Percentiles rank a stretch among this genome's conserved stretches.
Evolutionary conservation across 2,113 vertebrate species (phyloP).

Genomic region (Fulmarus glacialis): DNA sequence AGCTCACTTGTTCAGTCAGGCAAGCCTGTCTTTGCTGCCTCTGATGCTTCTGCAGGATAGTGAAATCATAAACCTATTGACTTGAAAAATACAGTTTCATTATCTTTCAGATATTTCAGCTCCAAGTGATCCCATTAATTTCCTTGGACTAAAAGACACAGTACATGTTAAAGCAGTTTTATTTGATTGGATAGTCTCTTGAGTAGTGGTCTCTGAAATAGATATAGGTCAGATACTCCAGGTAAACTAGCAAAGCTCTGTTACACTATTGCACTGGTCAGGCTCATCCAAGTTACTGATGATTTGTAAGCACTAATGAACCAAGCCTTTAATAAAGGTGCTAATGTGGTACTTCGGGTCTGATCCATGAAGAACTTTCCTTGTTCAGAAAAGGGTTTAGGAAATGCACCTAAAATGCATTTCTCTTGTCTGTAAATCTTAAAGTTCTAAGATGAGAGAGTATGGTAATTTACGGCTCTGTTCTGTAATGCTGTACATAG

Average conservation of each 20-base stretch:
- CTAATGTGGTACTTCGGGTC: background rate
- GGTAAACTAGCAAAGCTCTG: background rate
- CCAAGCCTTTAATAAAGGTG: background rate
- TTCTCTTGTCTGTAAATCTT: background rate
- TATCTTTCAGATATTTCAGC: background rate
- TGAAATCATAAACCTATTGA: background rate
- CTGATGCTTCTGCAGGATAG: background rate
- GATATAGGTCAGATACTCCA: background rate
- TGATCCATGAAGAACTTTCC: background rate
- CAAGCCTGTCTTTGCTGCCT: background rate
- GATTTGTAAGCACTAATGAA: background rate
- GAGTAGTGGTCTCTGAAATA: background rate
- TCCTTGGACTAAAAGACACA: background rate
- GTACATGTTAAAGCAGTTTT: background rate
- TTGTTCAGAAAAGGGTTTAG: background rate
- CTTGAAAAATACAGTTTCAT: background rate
- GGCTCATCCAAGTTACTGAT: background rate
- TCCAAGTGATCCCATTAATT: background rate
- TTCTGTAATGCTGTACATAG: background rate
- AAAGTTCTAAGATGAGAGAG: background rate
- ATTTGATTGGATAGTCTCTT: background rate
- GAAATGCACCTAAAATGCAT: background rate
- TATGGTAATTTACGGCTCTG: background rate
- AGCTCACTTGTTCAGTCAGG: background rate
- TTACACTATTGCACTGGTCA: background rate